Evolutionary conservation across 2,797 vertebrate genomes (phyloP).

Genomic region (Hemibagrus guttatus): DNA sequence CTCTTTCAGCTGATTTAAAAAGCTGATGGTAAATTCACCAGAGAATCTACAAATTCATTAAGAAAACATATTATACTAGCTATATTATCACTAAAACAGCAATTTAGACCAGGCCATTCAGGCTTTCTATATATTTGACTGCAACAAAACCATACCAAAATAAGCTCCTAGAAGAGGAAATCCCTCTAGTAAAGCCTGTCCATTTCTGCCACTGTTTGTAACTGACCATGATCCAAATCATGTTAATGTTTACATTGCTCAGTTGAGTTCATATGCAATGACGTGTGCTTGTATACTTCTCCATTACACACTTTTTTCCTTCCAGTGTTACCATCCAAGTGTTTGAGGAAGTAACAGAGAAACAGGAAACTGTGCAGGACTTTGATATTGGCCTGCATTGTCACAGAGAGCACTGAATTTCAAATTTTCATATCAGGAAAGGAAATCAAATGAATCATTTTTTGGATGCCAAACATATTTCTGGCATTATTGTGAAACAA

Average conservation of each 20-base stretch:
- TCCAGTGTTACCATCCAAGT: constrained; percentile 4
- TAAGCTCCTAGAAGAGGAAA: not conserved
- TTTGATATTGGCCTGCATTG: constrained; percentile 41
- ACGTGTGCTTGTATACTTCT: constrained; percentile 21
- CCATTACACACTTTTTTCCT: constrained; percentile 41
- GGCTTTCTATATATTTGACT: not conserved
- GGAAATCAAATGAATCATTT: constrained; percentile 37
- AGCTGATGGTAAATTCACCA: not conserved
- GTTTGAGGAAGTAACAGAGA: constrained; percentile 48
- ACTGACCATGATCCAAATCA: constrained; percentile 27
- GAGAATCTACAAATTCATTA: not conserved
- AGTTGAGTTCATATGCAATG: not conserved
- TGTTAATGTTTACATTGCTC: constrained; percentile 6
- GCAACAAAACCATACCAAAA: too few relatives aligned
- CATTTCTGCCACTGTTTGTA: not conserved
- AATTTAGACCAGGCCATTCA: not conserved
- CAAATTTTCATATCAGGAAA: constrained; percentile 14
- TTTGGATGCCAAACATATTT: constrained; percentile 45
- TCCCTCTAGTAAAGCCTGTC: not conserved
- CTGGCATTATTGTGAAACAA: constrained; percentile 41
- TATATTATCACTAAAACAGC: not conserved
- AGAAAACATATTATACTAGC: not conserved
- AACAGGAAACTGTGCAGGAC: constrained; percentile 52
- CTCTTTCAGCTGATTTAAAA: not conserved
- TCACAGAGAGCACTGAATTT: constrained; percentile 14